Base-by-base conservation (phyloP, 1,140 invertebrate species). In the Brachionus plicatilis region DNA sequence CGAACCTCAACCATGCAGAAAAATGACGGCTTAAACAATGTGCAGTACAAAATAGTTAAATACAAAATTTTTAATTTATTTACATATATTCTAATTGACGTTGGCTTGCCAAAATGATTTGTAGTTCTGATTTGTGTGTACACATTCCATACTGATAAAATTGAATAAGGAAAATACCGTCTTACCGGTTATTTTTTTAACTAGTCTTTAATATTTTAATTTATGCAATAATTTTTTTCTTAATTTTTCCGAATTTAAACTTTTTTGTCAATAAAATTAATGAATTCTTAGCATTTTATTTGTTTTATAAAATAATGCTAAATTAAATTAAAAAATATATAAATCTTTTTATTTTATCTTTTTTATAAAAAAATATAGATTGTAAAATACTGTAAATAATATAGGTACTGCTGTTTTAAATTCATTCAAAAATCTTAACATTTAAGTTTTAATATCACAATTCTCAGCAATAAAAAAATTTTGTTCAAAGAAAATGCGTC, bases 1-100 rank as follows among this genome's bases (percentile, higher is more conserved):
- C 53, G 37, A 65, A 14, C 79, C n/a, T 43, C 53, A 27, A 60
- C 27, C 41, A 29, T 65, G 20, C 37, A 43, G n/a, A 45, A 60
- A 24, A 82, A 82, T 41, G 79, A 82, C 29, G 79, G 79, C n/a
- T 20, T 82, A 43, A 29, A 60, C 12, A 45, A 27, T 29, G 53
- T 82, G 24, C 27, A 82, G 24, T 82, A 82, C 33, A 82, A 45
- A 24, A 45, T 82, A 41, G 11, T 82, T 14, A 29, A 60, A 45
- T 45, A 41, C 45, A 27, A 29, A 47, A 24, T 24, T 20, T 82
- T 82, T n/a, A 47, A 43, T 9, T 20, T 68, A 9, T 82, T 82
- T 37, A 82, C 79, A 14, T 82, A 82, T 17, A 82, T 82, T 37
- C 79, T 60, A 9, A 68, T 82, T 14, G 79, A 82, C 29, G 65